Conservation (phyloP, 2,797 vertebrate species). For the Hippocampus kuda region DNA sequence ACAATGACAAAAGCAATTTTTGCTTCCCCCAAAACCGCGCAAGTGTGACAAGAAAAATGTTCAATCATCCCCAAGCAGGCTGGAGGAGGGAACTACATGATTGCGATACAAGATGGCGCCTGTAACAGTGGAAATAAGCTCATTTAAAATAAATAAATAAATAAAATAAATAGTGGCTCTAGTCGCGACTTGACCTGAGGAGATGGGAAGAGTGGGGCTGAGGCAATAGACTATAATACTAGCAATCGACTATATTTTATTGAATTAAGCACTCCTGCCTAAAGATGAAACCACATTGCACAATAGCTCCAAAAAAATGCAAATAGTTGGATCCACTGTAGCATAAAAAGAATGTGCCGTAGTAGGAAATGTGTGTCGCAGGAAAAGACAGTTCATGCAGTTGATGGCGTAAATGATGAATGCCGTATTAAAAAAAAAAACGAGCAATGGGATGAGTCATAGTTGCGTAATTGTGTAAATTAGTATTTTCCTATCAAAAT, state of each 20-base stretch:
- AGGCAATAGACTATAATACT: neutral
- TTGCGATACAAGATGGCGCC: conserved; percentile 39
- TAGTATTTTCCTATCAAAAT: too few relatives aligned
- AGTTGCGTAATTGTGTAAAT: too few relatives aligned
- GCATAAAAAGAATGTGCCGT: too few relatives aligned
- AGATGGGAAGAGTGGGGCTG: neutral
- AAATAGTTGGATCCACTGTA: too few relatives aligned
- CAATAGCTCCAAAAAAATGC: neutral
- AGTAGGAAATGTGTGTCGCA: too few relatives aligned
- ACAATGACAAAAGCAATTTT: conserved; percentile 2
- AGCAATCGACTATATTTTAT: neutral
- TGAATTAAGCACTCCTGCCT: neutral
- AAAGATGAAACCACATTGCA: neutral
- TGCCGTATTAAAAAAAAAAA: too few relatives aligned
- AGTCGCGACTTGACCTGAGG: conserved; percentile 11
- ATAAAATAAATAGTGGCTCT: neutral
- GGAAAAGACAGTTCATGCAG: too few relatives aligned
- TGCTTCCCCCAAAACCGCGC: conserved; percentile 21
- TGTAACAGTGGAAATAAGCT: conserved; percentile 39
- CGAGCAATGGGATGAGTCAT: too few relatives aligned
- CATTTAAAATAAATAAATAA: conserved; percentile 27
- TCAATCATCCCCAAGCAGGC: conserved; percentile 27
- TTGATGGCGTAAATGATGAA: too few relatives aligned
- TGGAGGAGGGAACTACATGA: conserved; percentile 15
- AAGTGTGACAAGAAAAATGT: conserved; percentile 21